A percentile compares a stretch with the other conserved stretches of the same genome.
Conservation (phyloP, 2,113 vertebrate genomes). For the Grammomys dolichurus region DNA sequence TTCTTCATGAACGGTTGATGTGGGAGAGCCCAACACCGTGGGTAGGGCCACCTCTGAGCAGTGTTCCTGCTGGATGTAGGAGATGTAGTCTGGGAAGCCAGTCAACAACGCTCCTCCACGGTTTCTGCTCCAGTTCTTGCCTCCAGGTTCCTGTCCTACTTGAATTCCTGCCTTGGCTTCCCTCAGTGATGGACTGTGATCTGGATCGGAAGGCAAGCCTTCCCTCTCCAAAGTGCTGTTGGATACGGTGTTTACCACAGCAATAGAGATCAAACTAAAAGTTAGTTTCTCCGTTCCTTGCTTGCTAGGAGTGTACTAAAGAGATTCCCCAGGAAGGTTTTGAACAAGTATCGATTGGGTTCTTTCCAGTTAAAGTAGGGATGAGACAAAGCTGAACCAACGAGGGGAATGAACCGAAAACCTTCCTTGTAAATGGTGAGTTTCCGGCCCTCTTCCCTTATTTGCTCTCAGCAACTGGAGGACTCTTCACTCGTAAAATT, state of each 20-base stretch:
- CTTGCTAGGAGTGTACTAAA: background rate
- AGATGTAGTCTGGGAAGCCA: background rate
- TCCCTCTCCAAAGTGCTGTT: background rate
- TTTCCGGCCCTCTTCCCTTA: background rate
- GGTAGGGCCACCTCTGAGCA: background rate
- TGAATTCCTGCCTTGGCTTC: background rate
- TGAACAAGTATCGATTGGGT: background rate
- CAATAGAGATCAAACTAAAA: background rate
- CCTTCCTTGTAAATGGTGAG: background rate
- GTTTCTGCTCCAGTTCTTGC: background rate
- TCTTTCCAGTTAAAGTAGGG: background rate
- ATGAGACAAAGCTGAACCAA: background rate
- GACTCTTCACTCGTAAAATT: conserved; percentile 29
- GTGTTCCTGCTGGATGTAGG: background rate
- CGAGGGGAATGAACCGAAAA: background rate
- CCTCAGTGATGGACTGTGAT: background rate
- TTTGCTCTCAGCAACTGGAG: background rate
- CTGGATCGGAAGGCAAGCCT: background rate
- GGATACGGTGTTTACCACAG: background rate
- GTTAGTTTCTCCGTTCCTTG: background rate
- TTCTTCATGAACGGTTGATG: background rate
- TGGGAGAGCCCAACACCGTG: background rate
- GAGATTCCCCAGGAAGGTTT: background rate
- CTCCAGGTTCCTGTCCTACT: background rate
- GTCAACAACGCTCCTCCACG: background rate